Conservation (phyloP, 2,888 invertebrate genomes). For the Andrena minutula region DNA sequence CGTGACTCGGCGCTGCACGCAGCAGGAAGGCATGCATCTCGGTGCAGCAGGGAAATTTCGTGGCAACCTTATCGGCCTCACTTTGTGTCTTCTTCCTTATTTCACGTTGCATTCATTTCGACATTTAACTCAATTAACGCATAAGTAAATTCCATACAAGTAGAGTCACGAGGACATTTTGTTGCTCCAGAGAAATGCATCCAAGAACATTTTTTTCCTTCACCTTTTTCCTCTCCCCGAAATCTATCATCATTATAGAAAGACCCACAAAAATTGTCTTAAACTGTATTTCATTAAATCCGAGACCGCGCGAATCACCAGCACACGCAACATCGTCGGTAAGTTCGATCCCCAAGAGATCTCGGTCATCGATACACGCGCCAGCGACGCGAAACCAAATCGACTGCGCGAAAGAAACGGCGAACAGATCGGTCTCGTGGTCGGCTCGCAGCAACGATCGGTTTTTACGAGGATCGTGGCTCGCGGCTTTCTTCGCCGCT, state of each 20-base stretch:
- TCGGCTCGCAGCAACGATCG: not conserved
- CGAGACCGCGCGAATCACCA: not conserved
- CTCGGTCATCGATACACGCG: slow-evolving; percentile 13
- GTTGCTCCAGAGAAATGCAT: not conserved
- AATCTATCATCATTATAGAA: not conserved
- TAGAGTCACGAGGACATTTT: too few species aligned
- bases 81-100: not conserved
- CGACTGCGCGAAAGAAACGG: slow-evolving; percentile 3
- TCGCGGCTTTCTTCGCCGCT: slow-evolving; percentile 1
- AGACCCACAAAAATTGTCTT: not conserved
- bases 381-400: not conserved
- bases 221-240: not conserved
- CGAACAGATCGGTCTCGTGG: not conserved
- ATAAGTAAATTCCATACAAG: not conserved
- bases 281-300: not conserved
- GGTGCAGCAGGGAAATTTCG: slow-evolving; percentile 26
- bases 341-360: not conserved
- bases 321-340: not conserved
- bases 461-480: not conserved
- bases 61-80: slow-evolving; percentile 27
- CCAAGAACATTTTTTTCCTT: not conserved
- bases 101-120: not conserved
- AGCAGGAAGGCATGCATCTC: slow-evolving; percentile 45
- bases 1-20: slow-evolving; percentile 43
- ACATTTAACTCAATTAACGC: not conserved